Evolutionary conservation across 2,888 invertebrate species (phyloP).

Genomic region (Flexamia atlantica): DNA sequence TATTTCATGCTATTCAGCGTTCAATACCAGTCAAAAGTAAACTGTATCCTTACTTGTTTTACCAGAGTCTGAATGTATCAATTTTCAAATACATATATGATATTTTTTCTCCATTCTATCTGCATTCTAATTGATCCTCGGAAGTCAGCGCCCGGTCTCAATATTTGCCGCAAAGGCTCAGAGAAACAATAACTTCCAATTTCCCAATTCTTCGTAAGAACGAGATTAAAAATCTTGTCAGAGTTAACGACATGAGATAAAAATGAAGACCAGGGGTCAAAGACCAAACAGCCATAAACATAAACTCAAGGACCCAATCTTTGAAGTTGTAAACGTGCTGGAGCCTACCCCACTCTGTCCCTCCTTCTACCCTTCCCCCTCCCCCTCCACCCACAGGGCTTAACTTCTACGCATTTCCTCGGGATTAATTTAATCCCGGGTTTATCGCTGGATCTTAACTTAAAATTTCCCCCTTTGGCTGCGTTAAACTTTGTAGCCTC

Average conservation of each 20-base stretch:
- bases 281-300: slow-evolving; percentile 9
- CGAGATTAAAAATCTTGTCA: background rate
- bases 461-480: background rate
- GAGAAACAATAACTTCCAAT: too few relatives aligned
- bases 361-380: slow-evolving; percentile 1
- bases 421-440: slow-evolving; percentile 32
- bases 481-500: slow-evolving; percentile 1
- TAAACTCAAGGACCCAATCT: slow-evolving; percentile 35
- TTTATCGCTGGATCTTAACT: slow-evolving; percentile 33
- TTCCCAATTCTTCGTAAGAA: too few relatives aligned
- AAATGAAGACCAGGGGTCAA: slow-evolving; percentile 2
- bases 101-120: too few relatives aligned
- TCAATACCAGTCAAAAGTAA: too few relatives aligned
- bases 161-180: too few relatives aligned
- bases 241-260: background rate
- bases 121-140: too few relatives aligned
- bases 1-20: too few relatives aligned
- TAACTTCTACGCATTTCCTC: slow-evolving; percentile 7
- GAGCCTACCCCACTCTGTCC: slow-evolving; percentile 65
- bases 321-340: background rate
- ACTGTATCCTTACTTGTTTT: too few relatives aligned
- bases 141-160: too few relatives aligned
- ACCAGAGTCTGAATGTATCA: too few relatives aligned
- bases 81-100: too few relatives aligned
- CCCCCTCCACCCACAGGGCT: slow-evolving; percentile 67